Percentiles rank a stretch among this genome's conserved stretches.
Evolutionary conservation across 2,888 invertebrate genomes (phyloP).

Genomic region (Gisinianus flammeolus): DNA sequence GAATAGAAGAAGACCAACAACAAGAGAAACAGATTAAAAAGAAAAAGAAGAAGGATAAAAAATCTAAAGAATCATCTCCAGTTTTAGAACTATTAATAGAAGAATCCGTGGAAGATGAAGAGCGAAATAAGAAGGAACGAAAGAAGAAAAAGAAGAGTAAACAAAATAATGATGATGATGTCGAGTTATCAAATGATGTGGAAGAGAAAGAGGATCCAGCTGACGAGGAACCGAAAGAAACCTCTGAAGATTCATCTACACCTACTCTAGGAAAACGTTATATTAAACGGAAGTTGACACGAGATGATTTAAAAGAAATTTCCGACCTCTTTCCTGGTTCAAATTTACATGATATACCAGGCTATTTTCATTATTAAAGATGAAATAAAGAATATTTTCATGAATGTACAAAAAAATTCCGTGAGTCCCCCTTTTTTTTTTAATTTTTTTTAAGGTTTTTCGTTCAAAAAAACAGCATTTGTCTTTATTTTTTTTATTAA

Average conservation of each 20-base stretch:
- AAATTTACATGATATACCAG: slow-evolving; percentile 22
- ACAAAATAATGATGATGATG: neutral
- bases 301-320: neutral
- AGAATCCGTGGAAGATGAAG: neutral
- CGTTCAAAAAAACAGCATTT: slow-evolving; percentile 5
- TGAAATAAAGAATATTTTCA: neutral
- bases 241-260: neutral
- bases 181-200: neutral
- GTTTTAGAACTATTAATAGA: neutral
- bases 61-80: neutral
- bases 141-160: slow-evolving; percentile 18
- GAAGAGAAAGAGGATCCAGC: neutral
- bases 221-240: neutral
- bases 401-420: neutral
- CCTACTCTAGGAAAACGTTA: neutral
- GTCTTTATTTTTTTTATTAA: slow-evolving; percentile 10
- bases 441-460: neutral
- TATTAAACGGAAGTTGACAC: slow-evolving; percentile 6
- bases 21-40: neutral
- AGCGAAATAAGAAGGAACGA: neutral
- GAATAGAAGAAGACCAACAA: too few species aligned
- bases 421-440: neutral
- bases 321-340: slow-evolving; percentile 4
- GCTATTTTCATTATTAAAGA: slow-evolving; percentile 17
- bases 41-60: slow-evolving; percentile 19